Percentiles rank a stretch among this genome's conserved stretches.
phyloP scores from a whole-genome alignment of 2,888 invertebrate species.

The Cordylochernes scorpioides region DNA sequence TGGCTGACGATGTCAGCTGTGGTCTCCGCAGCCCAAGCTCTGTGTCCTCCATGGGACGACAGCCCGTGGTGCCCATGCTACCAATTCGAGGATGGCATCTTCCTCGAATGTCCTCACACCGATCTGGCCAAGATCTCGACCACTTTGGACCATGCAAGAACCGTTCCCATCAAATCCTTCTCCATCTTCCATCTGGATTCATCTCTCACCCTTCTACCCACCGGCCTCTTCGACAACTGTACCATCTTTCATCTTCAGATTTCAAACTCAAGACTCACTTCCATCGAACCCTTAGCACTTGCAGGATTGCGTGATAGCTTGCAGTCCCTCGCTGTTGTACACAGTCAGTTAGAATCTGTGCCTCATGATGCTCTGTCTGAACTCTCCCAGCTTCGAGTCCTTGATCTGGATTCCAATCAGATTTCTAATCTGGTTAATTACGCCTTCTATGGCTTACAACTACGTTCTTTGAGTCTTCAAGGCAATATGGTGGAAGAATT shows the following conservation, averaged over 20 bases:
- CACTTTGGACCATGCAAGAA: constrained; percentile 30
- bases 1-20: too few relatives aligned
- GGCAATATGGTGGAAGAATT: constrained; percentile 51
- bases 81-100: constrained; percentile 67
- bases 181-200: constrained; percentile 66
- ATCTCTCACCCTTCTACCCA: constrained; percentile 42
- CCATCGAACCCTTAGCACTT: constrained; percentile 20
- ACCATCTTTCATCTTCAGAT: constrained; percentile 17
- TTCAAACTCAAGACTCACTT: constrained; percentile 41
- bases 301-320: constrained; percentile 19
- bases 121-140: constrained; percentile 42
- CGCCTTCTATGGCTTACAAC: constrained; percentile 54
- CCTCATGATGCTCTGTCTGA: constrained; percentile 22
- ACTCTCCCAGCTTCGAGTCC: constrained; percentile 40
- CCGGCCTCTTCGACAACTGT: constrained; percentile 38
- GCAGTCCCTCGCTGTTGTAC: constrained; percentile 20
- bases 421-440: constrained; percentile 57
- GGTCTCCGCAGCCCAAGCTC: too few relatives aligned
- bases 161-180: constrained; percentile 40
- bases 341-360: constrained; percentile 19
- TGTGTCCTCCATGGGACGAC: constrained; percentile 6
- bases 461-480: constrained; percentile 53
- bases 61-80: constrained; percentile 46
- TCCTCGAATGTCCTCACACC: constrained; percentile 62
- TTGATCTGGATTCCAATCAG: constrained; percentile 57